Evolutionary conservation across 1,140 invertebrate genomes (phyloP).

Genomic region (Agrypnia vestita): DNA sequence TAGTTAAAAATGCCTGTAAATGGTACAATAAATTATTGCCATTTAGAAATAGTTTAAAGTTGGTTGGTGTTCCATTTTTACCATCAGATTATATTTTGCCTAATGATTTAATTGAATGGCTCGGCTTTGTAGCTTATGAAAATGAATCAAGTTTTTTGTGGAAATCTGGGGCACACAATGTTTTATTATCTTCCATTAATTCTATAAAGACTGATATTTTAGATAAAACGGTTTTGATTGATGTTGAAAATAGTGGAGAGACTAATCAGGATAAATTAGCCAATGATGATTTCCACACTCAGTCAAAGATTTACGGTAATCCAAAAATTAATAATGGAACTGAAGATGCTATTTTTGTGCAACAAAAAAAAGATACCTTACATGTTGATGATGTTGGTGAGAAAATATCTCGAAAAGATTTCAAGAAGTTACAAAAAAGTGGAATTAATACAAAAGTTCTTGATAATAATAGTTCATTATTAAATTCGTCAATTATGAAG

Average conservation of each 20-base stretch:
- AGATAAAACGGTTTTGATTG: not conserved
- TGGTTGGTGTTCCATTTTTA: conserved; percentile 72
- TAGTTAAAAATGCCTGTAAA: conserved; percentile 70
- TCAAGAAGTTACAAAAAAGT: conserved; percentile 30
- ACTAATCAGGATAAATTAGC: not conserved
- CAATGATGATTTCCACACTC: not conserved
- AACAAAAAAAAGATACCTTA: not conserved
- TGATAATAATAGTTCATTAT: too few relatives aligned
- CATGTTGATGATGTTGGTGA: conserved; percentile 21
- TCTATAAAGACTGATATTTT: conserved; percentile 29
- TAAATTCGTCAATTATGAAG: too few relatives aligned
- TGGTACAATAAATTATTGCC: conserved; percentile 73
- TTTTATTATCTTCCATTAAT: conserved; percentile 55
- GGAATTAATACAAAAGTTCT: too few relatives aligned
- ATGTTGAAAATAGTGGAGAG: not conserved
- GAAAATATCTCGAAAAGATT: conserved; percentile 44
- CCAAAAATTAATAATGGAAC: not conserved
- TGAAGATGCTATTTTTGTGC: not conserved
- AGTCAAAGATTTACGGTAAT: not conserved
- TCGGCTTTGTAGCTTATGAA: conserved; percentile 71
- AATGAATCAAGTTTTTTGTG: conserved; percentile 65
- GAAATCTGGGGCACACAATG: conserved; percentile 63
- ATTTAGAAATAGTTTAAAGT: conserved; percentile 67
- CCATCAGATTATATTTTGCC: conserved; percentile 70
- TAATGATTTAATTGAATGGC: conserved; percentile 70